These are phyloP conservation scores for Hippopotamus amphibius DNA, from an alignment of 2,113 vertebrate species.

Conservation along the genomic window DNA sequence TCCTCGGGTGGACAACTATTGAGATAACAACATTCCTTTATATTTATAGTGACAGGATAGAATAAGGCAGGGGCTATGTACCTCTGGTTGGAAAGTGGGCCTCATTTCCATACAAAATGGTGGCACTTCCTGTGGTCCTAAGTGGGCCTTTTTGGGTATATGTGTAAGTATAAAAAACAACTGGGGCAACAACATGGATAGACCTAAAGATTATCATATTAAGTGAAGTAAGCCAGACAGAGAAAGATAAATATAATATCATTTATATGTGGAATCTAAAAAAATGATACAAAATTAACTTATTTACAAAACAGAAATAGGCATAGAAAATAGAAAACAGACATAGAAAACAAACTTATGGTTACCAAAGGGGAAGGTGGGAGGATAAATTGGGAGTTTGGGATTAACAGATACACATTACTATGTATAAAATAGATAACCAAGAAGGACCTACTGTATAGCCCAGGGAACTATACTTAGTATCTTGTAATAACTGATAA, in stretches of 20 bases:
- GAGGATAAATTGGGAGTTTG: neutral
- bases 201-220: neutral
- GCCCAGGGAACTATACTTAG: neutral
- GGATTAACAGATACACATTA: neutral
- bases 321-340: neutral
- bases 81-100: neutral
- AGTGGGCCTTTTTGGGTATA: neutral
- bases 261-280: neutral
- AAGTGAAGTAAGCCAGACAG: neutral
- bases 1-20: neutral
- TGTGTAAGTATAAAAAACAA: neutral
- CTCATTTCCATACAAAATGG: slow-evolving; percentile 8
- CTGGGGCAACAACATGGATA: neutral
- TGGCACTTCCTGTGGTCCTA: neutral
- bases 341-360: neutral
- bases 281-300: neutral
- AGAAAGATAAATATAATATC: neutral
- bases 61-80: neutral
- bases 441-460: neutral
- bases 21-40: neutral
- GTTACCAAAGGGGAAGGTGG: neutral
- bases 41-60: neutral
- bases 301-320: neutral
- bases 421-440: neutral
- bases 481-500: neutral